These are phyloP conservation scores for Cephus cinctus DNA, from an alignment of 1,140 invertebrate genomes.

Conservation along the genomic window DNA sequence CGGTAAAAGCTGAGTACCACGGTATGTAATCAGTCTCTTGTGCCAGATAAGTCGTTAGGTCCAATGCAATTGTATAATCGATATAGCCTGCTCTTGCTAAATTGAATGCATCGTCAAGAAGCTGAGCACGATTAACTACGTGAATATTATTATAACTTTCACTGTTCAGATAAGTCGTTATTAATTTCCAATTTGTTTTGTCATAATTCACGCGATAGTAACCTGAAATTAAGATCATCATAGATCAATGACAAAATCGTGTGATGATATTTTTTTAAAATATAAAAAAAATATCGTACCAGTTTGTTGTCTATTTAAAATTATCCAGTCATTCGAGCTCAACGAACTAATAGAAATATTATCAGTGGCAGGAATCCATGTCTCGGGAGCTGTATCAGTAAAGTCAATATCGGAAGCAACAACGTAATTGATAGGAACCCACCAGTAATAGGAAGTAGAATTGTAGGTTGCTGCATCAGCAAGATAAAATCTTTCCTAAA, in stretches of 20 bases:
- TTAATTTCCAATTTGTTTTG: conserved; percentile 71
- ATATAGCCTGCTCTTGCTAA: conserved; percentile 70
- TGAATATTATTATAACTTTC: conserved; percentile 64
- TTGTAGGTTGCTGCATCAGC: no score
- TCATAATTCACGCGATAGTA: conserved; percentile 87
- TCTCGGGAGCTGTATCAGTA: conserved; percentile 71
- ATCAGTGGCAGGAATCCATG: conserved; percentile 54
- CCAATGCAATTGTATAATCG: conserved; percentile 68
- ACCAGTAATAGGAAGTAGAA: conserved; percentile 74
- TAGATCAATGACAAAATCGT: conserved; percentile 2
- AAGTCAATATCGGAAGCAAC: conserved; percentile 65
- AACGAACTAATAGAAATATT: conserved; percentile 40
- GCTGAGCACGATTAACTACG: conserved; percentile 80
- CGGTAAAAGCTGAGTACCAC: conserved; percentile 74
- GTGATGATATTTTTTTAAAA: no score
- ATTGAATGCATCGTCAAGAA: conserved; percentile 85
- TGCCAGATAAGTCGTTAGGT: conserved; percentile 71
- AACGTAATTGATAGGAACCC: conserved; percentile 82
- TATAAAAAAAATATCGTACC: conserved; percentile 55
- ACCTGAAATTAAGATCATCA: conserved; percentile 48
- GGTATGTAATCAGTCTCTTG: conserved; percentile 77
- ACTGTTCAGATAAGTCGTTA: conserved; percentile 67
- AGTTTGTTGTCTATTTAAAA: conserved; percentile 78
- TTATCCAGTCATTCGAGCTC: conserved; percentile 67
- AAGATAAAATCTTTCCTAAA: conserved; percentile 63